Evolutionary conservation across 2,888 invertebrate genomes (phyloP).

Genomic region (Phanerotoma sp.): DNA sequence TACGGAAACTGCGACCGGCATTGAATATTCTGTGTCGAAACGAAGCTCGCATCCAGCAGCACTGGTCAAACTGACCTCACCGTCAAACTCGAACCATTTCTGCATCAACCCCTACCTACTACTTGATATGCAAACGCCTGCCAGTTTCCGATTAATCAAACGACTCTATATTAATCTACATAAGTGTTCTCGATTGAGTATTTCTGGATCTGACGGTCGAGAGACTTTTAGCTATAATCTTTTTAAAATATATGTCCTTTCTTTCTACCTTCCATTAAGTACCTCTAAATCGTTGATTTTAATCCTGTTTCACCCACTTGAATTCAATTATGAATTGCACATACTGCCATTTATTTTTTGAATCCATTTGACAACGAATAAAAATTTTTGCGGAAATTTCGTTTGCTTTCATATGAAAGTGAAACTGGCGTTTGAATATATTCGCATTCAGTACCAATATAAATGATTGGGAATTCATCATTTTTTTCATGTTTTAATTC

Average conservation of each 20-base stretch:
- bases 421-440: too few relatives aligned
- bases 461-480: too few relatives aligned
- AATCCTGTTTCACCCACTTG: too few relatives aligned
- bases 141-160: conserved; percentile 18
- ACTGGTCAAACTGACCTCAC: background rate
- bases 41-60: conserved; percentile 12
- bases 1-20: conserved; percentile 6
- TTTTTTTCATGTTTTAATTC: too few relatives aligned
- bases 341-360: too few relatives aligned
- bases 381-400: too few relatives aligned
- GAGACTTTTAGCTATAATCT: conserved; percentile 8
- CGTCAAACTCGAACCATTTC: background rate
- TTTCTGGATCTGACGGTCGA: conserved; percentile 17
- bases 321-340: too few relatives aligned
- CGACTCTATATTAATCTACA: conserved; percentile 15
- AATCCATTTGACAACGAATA: too few relatives aligned
- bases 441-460: too few relatives aligned
- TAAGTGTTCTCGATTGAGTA: conserved; percentile 13
- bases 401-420: too few relatives aligned
- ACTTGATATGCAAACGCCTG: conserved; percentile 19
- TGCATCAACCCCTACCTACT: background rate
- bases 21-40: conserved; percentile 14
- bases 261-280: too few relatives aligned
- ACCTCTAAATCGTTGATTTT: too few relatives aligned
- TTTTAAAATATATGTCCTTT: background rate